A percentile compares a stretch with the other conserved stretches of the same genome.
phyloP scores from a whole-genome alignment of 2,888 invertebrate species.

The Periphyllus acericola region DNA sequence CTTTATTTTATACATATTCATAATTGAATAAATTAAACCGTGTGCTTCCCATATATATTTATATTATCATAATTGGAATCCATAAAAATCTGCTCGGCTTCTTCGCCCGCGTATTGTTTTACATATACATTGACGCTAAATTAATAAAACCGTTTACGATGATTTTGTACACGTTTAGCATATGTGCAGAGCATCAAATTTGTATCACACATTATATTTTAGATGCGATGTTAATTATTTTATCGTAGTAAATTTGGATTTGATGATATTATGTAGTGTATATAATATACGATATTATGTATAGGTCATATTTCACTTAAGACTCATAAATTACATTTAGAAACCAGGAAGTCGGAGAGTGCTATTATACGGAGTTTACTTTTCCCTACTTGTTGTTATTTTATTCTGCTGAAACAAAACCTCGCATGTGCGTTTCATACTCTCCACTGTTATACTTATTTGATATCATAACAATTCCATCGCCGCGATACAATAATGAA shows the following conservation, averaged over 20 bases:
- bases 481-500: background rate
- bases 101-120: background rate
- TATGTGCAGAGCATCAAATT: background rate
- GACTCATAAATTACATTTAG: background rate
- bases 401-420: conserved; percentile 8
- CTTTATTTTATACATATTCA: too few relatives aligned
- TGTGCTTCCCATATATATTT: background rate
- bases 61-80: background rate
- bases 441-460: background rate
- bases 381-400: background rate
- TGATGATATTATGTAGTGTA: background rate
- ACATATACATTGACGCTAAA: background rate
- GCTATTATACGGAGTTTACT: background rate
- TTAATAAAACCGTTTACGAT: background rate
- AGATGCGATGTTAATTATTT: background rate
- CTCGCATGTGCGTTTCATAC: background rate
- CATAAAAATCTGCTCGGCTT: background rate
- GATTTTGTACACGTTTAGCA: background rate
- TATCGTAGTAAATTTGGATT: background rate
- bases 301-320: background rate
- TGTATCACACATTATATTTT: background rate
- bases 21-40: background rate
- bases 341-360: background rate
- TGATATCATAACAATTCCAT: conserved; percentile 13
- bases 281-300: background rate